A percentile compares a stretch with the other conserved stretches of the same genome.
These are phyloP conservation scores for Apamea sordens DNA, from an alignment of 2,888 invertebrate genomes.

Conservation along the genomic window DNA sequence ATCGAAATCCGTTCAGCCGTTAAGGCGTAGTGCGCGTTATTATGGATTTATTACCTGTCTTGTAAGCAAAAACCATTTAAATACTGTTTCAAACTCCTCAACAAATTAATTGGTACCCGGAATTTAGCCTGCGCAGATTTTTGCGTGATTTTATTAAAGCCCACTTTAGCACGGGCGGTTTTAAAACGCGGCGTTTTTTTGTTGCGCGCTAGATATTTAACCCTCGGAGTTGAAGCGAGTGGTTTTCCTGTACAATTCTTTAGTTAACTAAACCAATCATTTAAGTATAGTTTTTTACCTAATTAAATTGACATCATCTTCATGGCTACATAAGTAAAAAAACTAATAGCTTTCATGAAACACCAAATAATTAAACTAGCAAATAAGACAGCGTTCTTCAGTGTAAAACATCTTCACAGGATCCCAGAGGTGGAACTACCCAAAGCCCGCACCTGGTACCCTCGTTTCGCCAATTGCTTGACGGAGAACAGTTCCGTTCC, in stretches of 20 bases:
- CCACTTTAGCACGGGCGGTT: too few species aligned
- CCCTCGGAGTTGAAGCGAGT: background rate
- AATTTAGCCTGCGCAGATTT: background rate
- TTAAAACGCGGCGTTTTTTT: background rate
- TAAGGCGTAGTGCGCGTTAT: too few species aligned
- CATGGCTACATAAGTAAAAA: background rate
- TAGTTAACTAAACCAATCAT: background rate
- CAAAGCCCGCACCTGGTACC: constrained; percentile 81
- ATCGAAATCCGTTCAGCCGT: background rate
- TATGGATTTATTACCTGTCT: background rate
- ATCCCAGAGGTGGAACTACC: constrained; percentile 73
- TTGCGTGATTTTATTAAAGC: background rate
- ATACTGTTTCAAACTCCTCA: background rate
- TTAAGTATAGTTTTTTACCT: background rate
- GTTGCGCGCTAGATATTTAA: background rate
- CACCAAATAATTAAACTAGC: background rate
- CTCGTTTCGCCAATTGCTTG: constrained; percentile 70
- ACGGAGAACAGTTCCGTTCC: constrained; percentile 67
- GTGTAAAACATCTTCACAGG: constrained; percentile 64
- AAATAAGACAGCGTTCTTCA: constrained; percentile 24
- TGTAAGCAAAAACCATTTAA: background rate
- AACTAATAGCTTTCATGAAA: background rate
- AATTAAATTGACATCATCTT: background rate
- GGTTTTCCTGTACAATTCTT: background rate
- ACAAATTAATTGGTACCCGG: background rate